Base-by-base conservation (phyloP, 2,113 vertebrate genomes). In the Elaphurus davidianus region DNA sequence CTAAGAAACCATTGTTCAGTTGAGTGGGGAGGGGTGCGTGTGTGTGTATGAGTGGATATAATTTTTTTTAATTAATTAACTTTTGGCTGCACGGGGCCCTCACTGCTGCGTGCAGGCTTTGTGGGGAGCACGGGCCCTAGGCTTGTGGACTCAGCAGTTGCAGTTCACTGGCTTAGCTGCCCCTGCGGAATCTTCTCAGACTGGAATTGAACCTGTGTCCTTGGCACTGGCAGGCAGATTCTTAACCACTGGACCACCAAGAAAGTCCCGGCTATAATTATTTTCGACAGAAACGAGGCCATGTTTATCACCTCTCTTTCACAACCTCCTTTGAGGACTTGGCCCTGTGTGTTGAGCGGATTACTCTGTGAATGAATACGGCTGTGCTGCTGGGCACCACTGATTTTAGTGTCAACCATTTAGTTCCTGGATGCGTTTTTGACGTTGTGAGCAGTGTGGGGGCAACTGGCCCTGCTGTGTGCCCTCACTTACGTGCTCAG, bases 321-420 rank as follows among this genome's bases (percentile, higher is more conserved):
- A 12, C 0, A 7, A 2, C 33, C 19, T 47, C 54, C 62, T 47
- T 4, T 11, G 36, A 23, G 28, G 52, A n/a, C 11, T 1, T 6
- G 16, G n/a, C 15, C 1, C 52, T 1, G 1, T 0, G 17, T 2
- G 16, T 21, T 10, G 40, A 14, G 62, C 2, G 8, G 45, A 30
- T 27, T 17, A 10, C 33, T n/a, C 71, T 3, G 7, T 2, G 50
- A n/a, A 13, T 19, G 45, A 15, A 7, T 3, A 0, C n/a, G 0
- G n/a, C 27, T 10, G 0, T 15, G 17, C 1, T 1, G 7, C 43
- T 1, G 2, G 62, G 76, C 33, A 25, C 25, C 54, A 1, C 40
- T 1, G 27, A 0, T 9, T 57, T 27, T 1, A 2, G 16, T 2
- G 6, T 17, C 52, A 19, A 1, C 33, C 50, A 2, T 54, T 87